Evolutionary conservation across 1,140 invertebrate genomes (phyloP), one percentile per base, ranked within the genome.

Genomic region (Campoletis sonorensis): DNA sequence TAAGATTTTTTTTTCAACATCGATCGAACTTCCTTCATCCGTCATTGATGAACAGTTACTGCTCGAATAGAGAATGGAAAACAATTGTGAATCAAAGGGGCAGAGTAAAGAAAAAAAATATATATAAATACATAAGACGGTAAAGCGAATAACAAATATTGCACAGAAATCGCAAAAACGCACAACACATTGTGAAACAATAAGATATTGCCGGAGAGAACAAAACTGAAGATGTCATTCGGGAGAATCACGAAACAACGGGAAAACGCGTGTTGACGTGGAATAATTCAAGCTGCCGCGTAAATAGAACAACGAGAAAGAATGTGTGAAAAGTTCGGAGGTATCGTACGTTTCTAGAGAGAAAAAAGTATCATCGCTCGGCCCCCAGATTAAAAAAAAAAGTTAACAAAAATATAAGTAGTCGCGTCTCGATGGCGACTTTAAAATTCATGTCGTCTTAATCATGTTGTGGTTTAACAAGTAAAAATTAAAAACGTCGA

Each of bases 51-150:
- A 18, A 79, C 23, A 80, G 79, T 73, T 49, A 49, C 73, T 67
- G 49, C 79, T 70, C 67, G 73, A 18, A 73, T n/a, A 80, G 45
- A 76, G 73, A 75, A 83, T 84, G 77, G n/a, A 40, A 81, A 80
- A 78, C 49, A 80, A 77, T 84, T 75, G 64, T 78, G 51, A 78
- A 64, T 64, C n/a, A 64, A 64, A 21, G 61, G 61, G 21, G 33
- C 10, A 80, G 67, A 78, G 79, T 26, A 58, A 76, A 10, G 80
- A 82, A 81, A 80, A 84, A 51, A 64, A 72, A 51, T 51, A 16
- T 18, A 16, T 18, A 51, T 16, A 16, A 7, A 51, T 51, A 33
- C 30, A 33, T 33, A 33, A 33, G 40, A 72, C 23, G 21, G 71
- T 16, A 49, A 54, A 37, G n/a, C 45, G 54, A 81, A 45, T 16